These are phyloP conservation scores for Archips xylosteana DNA, from an alignment of 2,888 invertebrate species.

Conservation along the genomic window DNA sequence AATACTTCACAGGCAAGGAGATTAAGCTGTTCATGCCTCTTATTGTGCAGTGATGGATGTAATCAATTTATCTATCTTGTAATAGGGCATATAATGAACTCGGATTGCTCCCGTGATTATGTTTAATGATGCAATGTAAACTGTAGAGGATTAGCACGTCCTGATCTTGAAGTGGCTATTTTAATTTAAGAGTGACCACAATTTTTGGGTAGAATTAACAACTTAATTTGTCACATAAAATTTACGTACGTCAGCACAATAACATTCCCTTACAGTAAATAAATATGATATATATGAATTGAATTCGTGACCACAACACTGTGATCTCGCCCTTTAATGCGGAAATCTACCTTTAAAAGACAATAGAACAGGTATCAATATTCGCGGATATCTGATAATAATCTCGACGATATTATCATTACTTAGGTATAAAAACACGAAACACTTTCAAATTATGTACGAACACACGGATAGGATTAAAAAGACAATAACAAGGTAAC, in stretches of 20 bases:
- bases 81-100: constrained; percentile 54
- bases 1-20: constrained; percentile 70
- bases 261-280: not conserved
- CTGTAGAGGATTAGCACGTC: constrained; percentile 16
- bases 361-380: constrained; percentile 8
- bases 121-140: constrained; percentile 47
- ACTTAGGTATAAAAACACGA: not conserved
- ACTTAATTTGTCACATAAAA: not conserved
- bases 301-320: constrained; percentile 2
- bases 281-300: not conserved
- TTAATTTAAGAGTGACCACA: not conserved
- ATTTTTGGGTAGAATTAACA: not conserved
- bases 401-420: not conserved
- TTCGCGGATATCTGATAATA: not conserved
- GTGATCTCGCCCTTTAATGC: not conserved
- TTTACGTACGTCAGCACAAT: not conserved
- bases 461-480: not conserved
- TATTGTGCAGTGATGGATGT: constrained; percentile 64
- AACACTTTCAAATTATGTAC: not conserved
- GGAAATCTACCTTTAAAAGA: constrained; percentile 13
- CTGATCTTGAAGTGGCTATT: not conserved
- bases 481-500: constrained; percentile 5
- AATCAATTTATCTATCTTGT: constrained; percentile 62
- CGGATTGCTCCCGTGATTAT: constrained; percentile 60
- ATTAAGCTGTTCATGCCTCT: constrained; percentile 69